These are phyloP conservation scores for Drosophila subquinaria DNA, from an alignment of 2,888 invertebrate species.

Conservation along the genomic window DNA sequence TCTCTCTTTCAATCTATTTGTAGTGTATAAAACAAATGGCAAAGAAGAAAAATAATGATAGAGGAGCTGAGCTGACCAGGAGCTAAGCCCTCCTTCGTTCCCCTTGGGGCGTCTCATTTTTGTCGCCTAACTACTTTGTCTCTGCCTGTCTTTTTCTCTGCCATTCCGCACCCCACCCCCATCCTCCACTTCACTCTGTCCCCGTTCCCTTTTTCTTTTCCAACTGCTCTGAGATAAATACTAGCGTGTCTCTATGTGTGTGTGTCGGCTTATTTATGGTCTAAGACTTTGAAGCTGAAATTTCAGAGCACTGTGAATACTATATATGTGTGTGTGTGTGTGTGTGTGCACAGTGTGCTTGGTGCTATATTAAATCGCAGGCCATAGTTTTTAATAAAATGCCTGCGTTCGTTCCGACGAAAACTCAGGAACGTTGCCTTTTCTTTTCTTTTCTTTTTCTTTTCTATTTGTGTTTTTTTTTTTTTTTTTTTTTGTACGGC, in stretches of 20 bases:
- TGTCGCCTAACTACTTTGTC: conserved; percentile 62
- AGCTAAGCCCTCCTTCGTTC: conserved; percentile 14
- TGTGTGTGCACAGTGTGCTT: conserved; percentile 14
- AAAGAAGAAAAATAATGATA: conserved; percentile 22
- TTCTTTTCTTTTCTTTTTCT: not conserved
- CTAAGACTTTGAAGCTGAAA: conserved; percentile 48
- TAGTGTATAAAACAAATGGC: conserved; percentile 44
- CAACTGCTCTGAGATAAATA: conserved; percentile 44
- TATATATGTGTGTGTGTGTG: not conserved
- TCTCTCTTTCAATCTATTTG: conserved; percentile 6
- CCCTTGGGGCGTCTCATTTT: conserved; percentile 26
- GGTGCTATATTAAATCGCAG: conserved; percentile 73
- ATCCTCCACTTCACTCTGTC: not conserved
- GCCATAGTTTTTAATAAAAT: conserved; percentile 81
- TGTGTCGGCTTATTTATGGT: conserved; percentile 71
- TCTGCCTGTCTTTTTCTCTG: conserved; percentile 32
- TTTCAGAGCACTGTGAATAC: conserved; percentile 32
- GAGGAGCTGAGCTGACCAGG: conserved; percentile 34
- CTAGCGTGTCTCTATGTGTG: conserved; percentile 21
- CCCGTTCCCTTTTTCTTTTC: not conserved
- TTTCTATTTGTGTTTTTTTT: not conserved
- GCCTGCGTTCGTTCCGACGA: conserved; percentile 46
- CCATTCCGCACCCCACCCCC: not conserved
- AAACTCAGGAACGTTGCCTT: conserved; percentile 27
- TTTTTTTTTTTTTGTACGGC: conserved; percentile 5